Percentiles rank a stretch among this genome's conserved stretches.
Conservation (phyloP, 1,140 invertebrate genomes). For the Lepidotrigona ventralis region DNA sequence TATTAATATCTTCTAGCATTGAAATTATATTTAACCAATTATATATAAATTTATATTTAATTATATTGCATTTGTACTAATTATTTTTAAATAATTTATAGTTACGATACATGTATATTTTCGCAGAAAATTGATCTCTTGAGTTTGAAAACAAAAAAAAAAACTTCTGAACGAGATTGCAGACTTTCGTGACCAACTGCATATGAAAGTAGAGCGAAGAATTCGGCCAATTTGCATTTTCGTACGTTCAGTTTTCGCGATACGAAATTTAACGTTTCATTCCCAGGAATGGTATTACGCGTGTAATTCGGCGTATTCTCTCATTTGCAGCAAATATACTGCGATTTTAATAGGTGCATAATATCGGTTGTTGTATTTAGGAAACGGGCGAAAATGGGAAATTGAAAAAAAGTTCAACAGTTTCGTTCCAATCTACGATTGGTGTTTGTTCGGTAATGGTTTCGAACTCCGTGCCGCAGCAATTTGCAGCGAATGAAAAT, state of each 20-base stretch:
- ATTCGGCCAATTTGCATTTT: background rate
- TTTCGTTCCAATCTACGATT: background rate
- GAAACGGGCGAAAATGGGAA: background rate
- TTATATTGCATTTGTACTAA: too few species aligned
- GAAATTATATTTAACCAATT: too few species aligned
- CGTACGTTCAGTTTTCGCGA: background rate
- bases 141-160: too few species aligned
- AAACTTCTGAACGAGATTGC: too few species aligned
- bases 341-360: background rate
- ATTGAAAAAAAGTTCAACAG: background rate
- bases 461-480: background rate
- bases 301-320: background rate
- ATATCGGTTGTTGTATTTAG: background rate
- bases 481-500: background rate
- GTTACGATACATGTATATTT: too few species aligned
- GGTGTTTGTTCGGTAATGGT: background rate
- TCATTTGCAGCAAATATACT: background rate
- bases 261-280: background rate
- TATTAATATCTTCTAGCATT: too few species aligned
- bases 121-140: too few species aligned
- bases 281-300: background rate
- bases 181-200: too few species aligned
- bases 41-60: too few species aligned
- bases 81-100: too few species aligned
- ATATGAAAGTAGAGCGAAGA: too few species aligned